Base-by-base conservation (phyloP, 2,113 vertebrate genomes). In the Ciconia maguari region DNA sequence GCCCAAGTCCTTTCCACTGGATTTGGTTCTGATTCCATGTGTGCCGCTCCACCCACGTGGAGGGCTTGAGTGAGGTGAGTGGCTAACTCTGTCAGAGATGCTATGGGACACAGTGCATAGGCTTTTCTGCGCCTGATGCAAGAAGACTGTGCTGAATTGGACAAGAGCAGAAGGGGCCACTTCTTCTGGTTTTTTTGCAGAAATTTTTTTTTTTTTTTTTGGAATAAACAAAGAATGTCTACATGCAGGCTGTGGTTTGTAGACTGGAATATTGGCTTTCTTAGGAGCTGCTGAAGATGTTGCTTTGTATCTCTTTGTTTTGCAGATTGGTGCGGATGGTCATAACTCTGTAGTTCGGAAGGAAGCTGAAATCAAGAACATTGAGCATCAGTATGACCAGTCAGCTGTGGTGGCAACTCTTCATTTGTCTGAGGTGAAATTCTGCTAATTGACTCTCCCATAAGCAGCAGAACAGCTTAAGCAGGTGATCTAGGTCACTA, bases 391-490 rank as follows among this genome's bases (percentile, higher is more conserved):
- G 72, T 99, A 99, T 19, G 98, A 99, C 93, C 99, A 99, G 92
- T 99, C 99, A 20, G 99, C 99, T 80, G 98, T 99, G 34, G 99
- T 99, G 69, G 99, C 99, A 83, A 99, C 99, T 93, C 98, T 99
- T 86, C 98, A 99, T 93, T 98, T 99, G 88, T 98, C 99, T 29
- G 99, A 99, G 98, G 99, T 99, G 58, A 97, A 84, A 83, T 77
- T 55, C 66, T 92, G 64, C 64, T 70, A 15, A 60, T 4, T 64
- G 62, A 49, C 44, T 77, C 11, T 66, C 93, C 48, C 17, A 20
- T 58, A 75, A 83, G 44, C 61, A 80, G 65, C 25, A 90, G 30
- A 60, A 87, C 38, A 52, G 51, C 69, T 41, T 74, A 70, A 80
- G 52, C 10, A 18, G 52, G 25, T 89, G 81, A 70, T 68, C n/a